These are phyloP conservation scores for Stichopus horrens DNA, from an alignment of 53 echinoderm and acorn worm species.

Conservation along the genomic window DNA sequence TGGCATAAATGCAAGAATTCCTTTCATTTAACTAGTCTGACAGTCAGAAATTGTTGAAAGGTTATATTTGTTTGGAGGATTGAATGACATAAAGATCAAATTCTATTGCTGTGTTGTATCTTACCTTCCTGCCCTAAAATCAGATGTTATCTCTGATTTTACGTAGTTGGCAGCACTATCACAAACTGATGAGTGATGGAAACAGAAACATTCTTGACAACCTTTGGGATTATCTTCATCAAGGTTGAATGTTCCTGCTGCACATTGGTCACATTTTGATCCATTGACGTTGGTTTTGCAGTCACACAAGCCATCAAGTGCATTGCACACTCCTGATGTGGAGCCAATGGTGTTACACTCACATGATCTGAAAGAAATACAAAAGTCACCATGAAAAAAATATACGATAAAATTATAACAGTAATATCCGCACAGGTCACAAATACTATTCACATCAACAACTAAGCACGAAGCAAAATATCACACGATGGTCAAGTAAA, in stretches of 20 bases:
- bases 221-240: constrained; percentile 60
- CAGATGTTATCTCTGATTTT: constrained; percentile 51
- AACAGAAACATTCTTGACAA: constrained; percentile 93
- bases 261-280: constrained; percentile 74
- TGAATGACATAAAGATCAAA: too few species aligned
- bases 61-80: too few species aligned
- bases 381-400: background rate
- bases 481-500: too few species aligned
- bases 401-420: too few species aligned
- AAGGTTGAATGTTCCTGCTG: constrained; percentile 72
- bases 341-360: constrained; percentile 75
- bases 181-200: constrained; percentile 69
- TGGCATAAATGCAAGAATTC: too few species aligned
- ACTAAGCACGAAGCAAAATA: too few species aligned
- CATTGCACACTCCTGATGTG: constrained; percentile 53
- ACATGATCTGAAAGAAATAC: constrained; percentile 59
- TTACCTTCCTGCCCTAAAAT: constrained; percentile 69
- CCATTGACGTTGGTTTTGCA: constrained; percentile 81
- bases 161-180: constrained; percentile 66
- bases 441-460: too few species aligned
- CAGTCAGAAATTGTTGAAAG: too few species aligned
- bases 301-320: constrained; percentile 64
- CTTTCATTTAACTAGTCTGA: too few species aligned
- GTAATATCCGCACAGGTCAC: too few species aligned
- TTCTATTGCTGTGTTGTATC: background rate